These are phyloP conservation scores for Cyanoderma ruficeps DNA, from an alignment of 2,113 vertebrate species.

Conservation along the genomic window DNA sequence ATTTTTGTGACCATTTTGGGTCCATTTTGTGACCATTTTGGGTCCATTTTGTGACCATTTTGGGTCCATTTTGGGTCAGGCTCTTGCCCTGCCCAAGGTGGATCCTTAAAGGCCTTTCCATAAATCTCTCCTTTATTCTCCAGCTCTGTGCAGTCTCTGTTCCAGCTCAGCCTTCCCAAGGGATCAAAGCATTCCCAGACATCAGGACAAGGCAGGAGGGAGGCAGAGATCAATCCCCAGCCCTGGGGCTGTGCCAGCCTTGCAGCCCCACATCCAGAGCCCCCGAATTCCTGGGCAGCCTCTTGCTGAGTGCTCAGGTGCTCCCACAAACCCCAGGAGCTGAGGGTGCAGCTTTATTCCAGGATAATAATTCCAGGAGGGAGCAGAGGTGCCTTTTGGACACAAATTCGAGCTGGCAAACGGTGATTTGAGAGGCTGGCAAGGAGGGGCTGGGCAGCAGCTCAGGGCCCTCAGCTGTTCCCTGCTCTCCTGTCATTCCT, in stretches of 20 bases:
- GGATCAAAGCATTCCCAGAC: accelerated
- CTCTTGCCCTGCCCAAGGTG: too few species aligned
- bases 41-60: too few species aligned
- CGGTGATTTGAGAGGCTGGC: background rate
- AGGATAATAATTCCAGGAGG: accelerated
- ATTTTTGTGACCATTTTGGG: too few species aligned
- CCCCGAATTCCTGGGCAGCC: too few species aligned
- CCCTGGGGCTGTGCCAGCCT: accelerated
- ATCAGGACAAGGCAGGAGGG: background rate
- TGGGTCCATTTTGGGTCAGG: too few species aligned
- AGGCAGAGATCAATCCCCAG: accelerated
- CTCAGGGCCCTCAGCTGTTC: background rate
- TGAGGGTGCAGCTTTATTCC: background rate
- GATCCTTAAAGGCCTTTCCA: too few species aligned
- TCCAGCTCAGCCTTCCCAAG: too few species aligned
- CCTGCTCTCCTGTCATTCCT: background rate
- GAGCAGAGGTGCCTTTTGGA: background rate
- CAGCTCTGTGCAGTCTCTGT: too few species aligned
- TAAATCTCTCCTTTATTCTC: too few species aligned
- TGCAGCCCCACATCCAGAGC: background rate
- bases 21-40: too few species aligned
- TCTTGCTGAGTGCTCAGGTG: accelerated
- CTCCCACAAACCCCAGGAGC: background rate
- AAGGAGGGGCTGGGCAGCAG: background rate
- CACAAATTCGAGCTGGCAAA: background rate